Base-by-base conservation (phyloP, 2,888 invertebrate genomes). In the Digitonthophagus gazella region DNA sequence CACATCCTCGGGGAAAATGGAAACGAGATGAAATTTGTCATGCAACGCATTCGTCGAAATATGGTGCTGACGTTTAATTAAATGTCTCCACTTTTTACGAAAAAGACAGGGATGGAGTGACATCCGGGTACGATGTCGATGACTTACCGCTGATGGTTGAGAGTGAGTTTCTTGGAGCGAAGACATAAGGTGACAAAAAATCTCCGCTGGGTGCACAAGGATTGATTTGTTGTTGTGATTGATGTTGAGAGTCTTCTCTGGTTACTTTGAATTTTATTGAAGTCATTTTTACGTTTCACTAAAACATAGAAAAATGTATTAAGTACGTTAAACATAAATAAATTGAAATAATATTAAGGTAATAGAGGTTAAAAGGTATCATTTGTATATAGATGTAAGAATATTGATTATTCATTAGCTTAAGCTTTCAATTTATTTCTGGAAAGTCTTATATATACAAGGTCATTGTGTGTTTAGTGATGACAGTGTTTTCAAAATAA, bases 91-190 rank as follows among this genome's bases (percentile, higher is more conserved):
- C 20, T 16, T 16, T 16, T 16, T 19, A 58, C n/a, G 5, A 5
- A 58, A 3, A n/a, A 6, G 28, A 44, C 8, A 44, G 28, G 6
- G 28, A 44, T 44, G 28, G 28, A 44, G 28, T 44, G 28, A 44
- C 11, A 44, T 44, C 28, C 28, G 11, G 18, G 18, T n/a, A 15
- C 16, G 11, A 16, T 18, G 28, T 44, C 28, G 11, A 44, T 20
- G 18, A 74, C 80, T 80, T 75, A 85, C 85, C 85, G 73, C 83
- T 84, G 11, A 81, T 81, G 11, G 84, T 84, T 71, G 85, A 83
- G 54, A 85, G 77, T 1, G 85, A 85, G 74, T 85, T 84, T 64
- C 85, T 80, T 8, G 84, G 84, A 67, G 83, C 82, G 68, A 84
- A 81, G 65, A 82, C 79, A 73, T 85, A 80, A 54, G 85, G 85